A percentile compares a stretch with the other conserved stretches of the same genome.
These are phyloP conservation scores for Hemicrepidius hirtus DNA, from an alignment of 2,888 invertebrate genomes.

Conservation along the genomic window DNA sequence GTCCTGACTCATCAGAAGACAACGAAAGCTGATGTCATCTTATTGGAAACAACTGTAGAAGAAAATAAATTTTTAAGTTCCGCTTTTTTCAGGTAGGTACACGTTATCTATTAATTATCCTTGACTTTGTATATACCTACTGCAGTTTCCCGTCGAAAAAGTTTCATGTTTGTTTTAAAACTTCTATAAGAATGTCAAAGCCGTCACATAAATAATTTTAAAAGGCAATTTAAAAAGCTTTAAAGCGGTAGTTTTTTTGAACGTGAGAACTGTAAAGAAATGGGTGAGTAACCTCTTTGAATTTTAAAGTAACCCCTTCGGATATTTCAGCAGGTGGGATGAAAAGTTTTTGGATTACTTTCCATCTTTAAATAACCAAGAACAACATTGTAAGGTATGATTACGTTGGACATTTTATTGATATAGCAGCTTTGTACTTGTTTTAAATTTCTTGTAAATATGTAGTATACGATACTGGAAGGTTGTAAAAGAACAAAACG, in stretches of 20 bases:
- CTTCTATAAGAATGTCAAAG: constrained; percentile 35
- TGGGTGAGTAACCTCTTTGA: constrained; percentile 34
- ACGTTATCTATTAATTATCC: too few species aligned
- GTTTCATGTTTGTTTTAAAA: constrained; percentile 12
- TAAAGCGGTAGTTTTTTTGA: constrained; percentile 37
- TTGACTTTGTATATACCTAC: too few species aligned
- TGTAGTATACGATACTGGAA: too few species aligned
- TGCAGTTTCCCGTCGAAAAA: background rate
- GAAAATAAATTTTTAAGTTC: too few species aligned
- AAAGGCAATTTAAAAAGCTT: constrained; percentile 42
- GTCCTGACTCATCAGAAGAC: too few species aligned
- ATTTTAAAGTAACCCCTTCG: constrained; percentile 19
- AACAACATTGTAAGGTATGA: background rate
- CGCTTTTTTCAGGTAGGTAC: too few species aligned
- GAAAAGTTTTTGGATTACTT: background rate
- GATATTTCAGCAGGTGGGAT: background rate
- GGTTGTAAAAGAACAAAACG: too few species aligned
- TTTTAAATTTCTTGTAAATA: background rate
- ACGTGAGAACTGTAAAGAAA: constrained; percentile 43
- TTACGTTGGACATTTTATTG: background rate
- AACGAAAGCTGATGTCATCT: too few species aligned
- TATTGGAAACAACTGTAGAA: too few species aligned
- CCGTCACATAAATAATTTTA: constrained; percentile 48
- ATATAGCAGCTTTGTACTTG: too few species aligned
- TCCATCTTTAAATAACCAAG: background rate